Evolutionary conservation across 2,888 invertebrate species (phyloP).

Genomic region (Tachina grossa): DNA sequence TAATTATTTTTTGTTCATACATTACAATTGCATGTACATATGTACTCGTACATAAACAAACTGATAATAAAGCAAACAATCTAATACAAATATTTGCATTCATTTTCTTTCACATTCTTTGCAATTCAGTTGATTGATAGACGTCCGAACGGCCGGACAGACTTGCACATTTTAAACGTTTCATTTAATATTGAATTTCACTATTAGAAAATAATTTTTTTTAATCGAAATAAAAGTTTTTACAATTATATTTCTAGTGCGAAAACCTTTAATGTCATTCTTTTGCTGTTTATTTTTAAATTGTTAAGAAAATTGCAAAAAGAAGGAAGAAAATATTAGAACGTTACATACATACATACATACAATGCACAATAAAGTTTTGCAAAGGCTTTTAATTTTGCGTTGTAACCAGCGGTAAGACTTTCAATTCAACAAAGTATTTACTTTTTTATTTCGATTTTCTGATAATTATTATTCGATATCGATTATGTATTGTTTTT

Average conservation of each 20-base stretch:
- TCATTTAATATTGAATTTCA: not conserved
- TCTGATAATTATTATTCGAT: not conserved
- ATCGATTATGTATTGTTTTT: not conserved
- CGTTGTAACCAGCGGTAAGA: slow-evolving; percentile 67
- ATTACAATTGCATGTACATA: not conserved
- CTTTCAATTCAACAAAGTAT: not conserved
- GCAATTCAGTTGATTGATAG: slow-evolving; percentile 38
- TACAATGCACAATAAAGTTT: slow-evolving; percentile 64
- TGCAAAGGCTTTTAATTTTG: slow-evolving; percentile 54
- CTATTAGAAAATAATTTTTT: slow-evolving; percentile 20
- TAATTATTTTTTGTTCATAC: not conserved
- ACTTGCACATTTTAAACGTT: not conserved
- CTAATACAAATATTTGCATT: slow-evolving; percentile 22
- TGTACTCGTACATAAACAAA: slow-evolving; percentile 44
- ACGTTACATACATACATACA: not conserved
- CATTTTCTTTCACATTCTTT: slow-evolving; percentile 20
- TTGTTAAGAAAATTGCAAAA: not conserved
- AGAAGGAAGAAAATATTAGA: slow-evolving; percentile 9
- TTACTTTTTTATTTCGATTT: not conserved
- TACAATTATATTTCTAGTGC: too few species aligned
- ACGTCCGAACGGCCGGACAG: slow-evolving; percentile 19
- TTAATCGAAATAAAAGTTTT: not conserved
- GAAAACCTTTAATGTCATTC: not conserved
- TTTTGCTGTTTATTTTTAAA: slow-evolving; percentile 6
- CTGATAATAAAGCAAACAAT: slow-evolving; percentile 43